Evolutionary conservation across 2,888 invertebrate species (phyloP), one percentile per base, ranked within the genome.

Genomic region (Megalurothrips usitatus): DNA sequence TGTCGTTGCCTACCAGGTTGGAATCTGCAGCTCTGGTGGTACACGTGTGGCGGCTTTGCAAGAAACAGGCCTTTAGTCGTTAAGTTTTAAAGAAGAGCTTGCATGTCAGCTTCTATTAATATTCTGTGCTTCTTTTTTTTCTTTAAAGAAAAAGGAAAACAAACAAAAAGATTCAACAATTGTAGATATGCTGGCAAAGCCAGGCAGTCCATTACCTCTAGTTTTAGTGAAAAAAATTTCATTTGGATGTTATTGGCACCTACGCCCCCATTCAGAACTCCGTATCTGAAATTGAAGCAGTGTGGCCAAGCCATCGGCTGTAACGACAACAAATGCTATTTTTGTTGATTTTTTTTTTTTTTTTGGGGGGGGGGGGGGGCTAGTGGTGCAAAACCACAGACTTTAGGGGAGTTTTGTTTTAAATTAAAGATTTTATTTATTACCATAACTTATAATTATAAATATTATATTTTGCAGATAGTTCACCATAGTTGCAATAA

Each of bases 1-100:
- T 8, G 92, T 95, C 28, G 93, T 94, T 80, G 95, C 95, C 1
- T 95, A 92, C 86, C 92, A 92, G 83, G 93, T 95, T 63, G 93
- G 93, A 23, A 9, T 26, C 8, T 75, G 23, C 26, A 75, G 26
- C 26, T 26, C 68, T 75, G 23, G 26, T 26, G 26, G 26, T 10
- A 26, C n/a, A 8, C 11, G 26, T 26, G 12, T 26, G 12, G 23
- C 68, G 11, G n/a, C 68, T 75, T 75, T 75, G 26, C 68, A 75
- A 26, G 68, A 75, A 26, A 75, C 68, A 26, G 68, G 68, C 8
- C 26, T 75, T 23, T 75, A 26, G 12, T 4, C 12, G 26, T 23
- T 58, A 9, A 58, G 19, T 19, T 19, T 58, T 58, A 17, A 1
- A 17, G 6, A 17, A 19, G 6, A 58, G 17, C 8, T 8, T 58